Evolutionary conservation across 2,888 invertebrate species (phyloP), one percentile per base, ranked within the genome.

Genomic region (Cosmia pyralina): DNA sequence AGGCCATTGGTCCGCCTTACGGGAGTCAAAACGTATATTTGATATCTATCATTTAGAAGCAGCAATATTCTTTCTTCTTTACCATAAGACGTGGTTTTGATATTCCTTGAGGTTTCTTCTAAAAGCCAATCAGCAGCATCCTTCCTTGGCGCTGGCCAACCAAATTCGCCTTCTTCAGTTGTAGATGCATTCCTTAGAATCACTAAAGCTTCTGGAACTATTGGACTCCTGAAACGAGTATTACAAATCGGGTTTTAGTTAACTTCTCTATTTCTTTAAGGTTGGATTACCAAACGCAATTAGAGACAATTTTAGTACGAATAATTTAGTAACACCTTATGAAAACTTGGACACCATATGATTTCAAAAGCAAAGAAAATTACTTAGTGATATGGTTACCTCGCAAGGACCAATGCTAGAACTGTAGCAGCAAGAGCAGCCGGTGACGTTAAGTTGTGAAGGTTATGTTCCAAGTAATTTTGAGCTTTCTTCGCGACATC

Each of bases 131-230:
- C 97, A 17, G 97, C 97, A 4, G 97, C 97, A 75, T 97, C 97
- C 72, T 96, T 95, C 71, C 96, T 94, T 0, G 97, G 96, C 3
- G 96, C 94, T 6, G 97, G 97, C 97, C 97, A 97, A 2, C 97
- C 97, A 75, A 97, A 97, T 85, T 97, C 97, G 0, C 97, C 97
- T 87, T 97, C 97, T 89, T 97, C 97, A 1, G 97, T 97, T 0
- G 97, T 97, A 0, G 97, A 97, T 0, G 96, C 96, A 77, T 97
- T 97, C 44, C 96, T 92, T 57, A 97, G 88, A 76, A 97, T 96
- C 13, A 96, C 93, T 5, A 97, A 91, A 0, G 97, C 97, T 92
- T 96, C 97, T 0, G 96, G 95, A 1, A 97, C 96, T 55, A 96
- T 85, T 1, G 96, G 94, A 85, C 97, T 97, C 88, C 96, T 96